Conservation (phyloP, 2,113 vertebrate genomes). For the Caloenas nicobarica region DNA sequence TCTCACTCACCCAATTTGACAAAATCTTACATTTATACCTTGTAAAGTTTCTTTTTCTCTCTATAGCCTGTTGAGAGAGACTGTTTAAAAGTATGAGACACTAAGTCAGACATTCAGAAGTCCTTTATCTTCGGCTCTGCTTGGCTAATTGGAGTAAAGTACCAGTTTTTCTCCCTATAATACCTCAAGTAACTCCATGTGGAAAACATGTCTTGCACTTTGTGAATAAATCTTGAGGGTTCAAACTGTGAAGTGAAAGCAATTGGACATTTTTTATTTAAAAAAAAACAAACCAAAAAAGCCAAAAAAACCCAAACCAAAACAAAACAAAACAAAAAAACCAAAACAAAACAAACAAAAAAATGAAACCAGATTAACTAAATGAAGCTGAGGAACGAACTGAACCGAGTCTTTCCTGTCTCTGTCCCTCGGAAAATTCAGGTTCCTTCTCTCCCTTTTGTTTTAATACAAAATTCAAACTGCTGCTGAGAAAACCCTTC, state of each 20-base stretch:
- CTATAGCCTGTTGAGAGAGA: not conserved
- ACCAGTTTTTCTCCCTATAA: conserved; percentile 9
- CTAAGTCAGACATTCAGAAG: not conserved
- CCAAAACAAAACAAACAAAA: not conserved
- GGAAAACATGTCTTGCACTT: conserved; percentile 41
- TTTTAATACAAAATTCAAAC: not conserved
- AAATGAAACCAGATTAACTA: not conserved
- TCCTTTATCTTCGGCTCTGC: conserved; percentile 29
- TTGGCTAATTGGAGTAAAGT: conserved; percentile 51
- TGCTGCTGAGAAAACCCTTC: not conserved
- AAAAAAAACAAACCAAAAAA: too few relatives aligned
- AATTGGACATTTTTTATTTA: conserved; percentile 17
- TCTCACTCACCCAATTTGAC: not conserved
- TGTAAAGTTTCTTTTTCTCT: not conserved
- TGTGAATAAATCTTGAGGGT: conserved; percentile 47
- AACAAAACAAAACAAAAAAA: not conserved
- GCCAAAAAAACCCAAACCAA: too few relatives aligned
- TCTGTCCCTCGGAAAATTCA: not conserved
- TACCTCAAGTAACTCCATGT: conserved; percentile 32
- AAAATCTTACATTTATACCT: not conserved
- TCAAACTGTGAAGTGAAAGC: conserved; percentile 48
- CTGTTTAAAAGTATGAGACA: conserved; percentile 1
- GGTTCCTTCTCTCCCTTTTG: not conserved
- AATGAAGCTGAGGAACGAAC: conserved; percentile 1
- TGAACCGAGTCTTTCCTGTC: not conserved